Evolutionary conservation across 2,797 vertebrate species (phyloP).

Genomic region (Spatula versicolor): DNA sequence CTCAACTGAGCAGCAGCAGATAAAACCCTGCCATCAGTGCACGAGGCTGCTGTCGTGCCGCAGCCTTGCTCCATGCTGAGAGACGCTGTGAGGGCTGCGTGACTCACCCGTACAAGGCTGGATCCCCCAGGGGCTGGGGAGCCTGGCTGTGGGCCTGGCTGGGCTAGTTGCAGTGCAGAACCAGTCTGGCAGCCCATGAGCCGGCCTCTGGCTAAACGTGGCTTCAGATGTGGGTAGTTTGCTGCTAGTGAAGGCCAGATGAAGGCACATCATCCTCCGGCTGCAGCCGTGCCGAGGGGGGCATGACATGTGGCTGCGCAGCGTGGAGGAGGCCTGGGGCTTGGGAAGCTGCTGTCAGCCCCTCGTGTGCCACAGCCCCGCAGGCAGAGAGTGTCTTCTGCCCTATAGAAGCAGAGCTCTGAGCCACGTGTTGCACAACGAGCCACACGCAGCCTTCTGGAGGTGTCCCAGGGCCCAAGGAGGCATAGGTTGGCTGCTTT

Average conservation of each 20-base stretch:
- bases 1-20: not conserved
- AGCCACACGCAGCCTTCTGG: rapidly evolving
- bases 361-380: not conserved
- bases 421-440: rapidly evolving
- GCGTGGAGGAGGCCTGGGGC: not conserved
- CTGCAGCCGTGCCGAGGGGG: not conserved
- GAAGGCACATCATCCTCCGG: not conserved
- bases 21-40: not conserved
- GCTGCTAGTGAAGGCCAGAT: not conserved
- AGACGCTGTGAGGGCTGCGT: rapidly evolving
- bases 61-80: not conserved
- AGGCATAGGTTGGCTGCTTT: not conserved
- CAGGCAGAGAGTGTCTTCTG: not conserved
- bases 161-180: not conserved
- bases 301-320: not conserved
- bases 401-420: not conserved
- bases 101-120: not conserved
- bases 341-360: not conserved
- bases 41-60: not conserved
- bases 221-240: not conserved
- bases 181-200: not conserved
- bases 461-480: not conserved
- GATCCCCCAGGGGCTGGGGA: not conserved
- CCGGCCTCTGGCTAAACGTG: not conserved
- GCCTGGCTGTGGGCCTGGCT: not conserved